Conservation (phyloP, 2,113 vertebrate genomes). For the Pseudorhombus dupliciocellatus region DNA sequence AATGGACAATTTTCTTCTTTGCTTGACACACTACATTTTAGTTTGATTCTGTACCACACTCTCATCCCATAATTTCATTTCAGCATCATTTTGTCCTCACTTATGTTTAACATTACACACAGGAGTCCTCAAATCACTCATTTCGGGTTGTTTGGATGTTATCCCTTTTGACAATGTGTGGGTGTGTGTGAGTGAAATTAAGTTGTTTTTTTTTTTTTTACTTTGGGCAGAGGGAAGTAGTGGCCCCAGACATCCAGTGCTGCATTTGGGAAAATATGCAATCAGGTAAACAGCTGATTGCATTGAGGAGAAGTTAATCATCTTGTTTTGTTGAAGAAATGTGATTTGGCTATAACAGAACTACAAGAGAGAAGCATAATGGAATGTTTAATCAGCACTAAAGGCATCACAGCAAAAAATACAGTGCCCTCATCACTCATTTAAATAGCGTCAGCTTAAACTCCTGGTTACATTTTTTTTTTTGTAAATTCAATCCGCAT, state of each 20-base stretch:
- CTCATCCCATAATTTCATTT: constrained; percentile 28
- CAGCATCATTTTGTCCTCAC: constrained; percentile 8
- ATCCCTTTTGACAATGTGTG: background rate
- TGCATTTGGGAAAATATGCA: constrained; percentile 1
- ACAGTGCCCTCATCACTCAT: constrained; percentile 27
- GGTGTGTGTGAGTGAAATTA: constrained; percentile 1
- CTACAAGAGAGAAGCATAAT: constrained; percentile 18
- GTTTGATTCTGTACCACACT: constrained; percentile 19
- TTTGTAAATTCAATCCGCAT: constrained; percentile 46
- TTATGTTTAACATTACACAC: constrained; percentile 10
- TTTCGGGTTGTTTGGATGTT: constrained; percentile 18
- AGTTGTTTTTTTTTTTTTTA: background rate
- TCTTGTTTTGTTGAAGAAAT: constrained; percentile 3
- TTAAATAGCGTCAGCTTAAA: constrained; percentile 43
- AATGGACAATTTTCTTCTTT: constrained; percentile 18
- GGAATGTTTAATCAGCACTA: constrained; percentile 31
- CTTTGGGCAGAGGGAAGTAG: constrained; percentile 26
- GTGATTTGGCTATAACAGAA: constrained; percentile 20
- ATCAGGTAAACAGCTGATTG: background rate
- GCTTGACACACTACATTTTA: background rate
- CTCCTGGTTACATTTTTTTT: constrained; percentile 33
- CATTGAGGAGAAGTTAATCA: constrained; percentile 10
- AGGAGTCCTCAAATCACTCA: constrained; percentile 34
- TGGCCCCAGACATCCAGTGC: background rate
- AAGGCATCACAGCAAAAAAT: constrained; percentile 25